Evolutionary conservation across 2,888 invertebrate genomes (phyloP).

Genomic region (Amphipyra berbera): DNA sequence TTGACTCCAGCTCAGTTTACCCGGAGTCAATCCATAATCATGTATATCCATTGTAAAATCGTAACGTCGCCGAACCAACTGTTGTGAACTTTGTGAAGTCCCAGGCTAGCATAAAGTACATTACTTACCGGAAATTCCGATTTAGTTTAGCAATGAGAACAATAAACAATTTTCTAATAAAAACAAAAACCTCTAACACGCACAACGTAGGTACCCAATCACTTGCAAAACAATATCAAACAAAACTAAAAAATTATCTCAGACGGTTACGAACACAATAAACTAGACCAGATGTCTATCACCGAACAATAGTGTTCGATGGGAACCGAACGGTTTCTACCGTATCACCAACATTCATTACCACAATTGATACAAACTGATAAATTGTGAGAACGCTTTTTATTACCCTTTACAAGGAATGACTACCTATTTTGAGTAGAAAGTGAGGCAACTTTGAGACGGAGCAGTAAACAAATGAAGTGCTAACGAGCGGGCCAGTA

Average conservation of each 20-base stretch:
- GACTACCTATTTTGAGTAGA: constrained; percentile 28
- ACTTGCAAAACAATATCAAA: constrained; percentile 19
- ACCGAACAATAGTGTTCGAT: constrained; percentile 51
- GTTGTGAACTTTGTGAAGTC: too few species aligned
- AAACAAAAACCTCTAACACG: too few species aligned
- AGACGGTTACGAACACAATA: constrained; percentile 8
- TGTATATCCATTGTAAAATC: too few species aligned
- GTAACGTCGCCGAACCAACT: too few species aligned
- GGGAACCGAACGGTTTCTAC: constrained; percentile 49
- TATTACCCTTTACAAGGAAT: constrained; percentile 21
- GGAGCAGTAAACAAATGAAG: constrained; percentile 32
- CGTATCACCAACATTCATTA: constrained; percentile 45
- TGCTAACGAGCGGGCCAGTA: constrained; percentile 4
- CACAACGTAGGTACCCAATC: too few species aligned
- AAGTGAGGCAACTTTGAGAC: constrained; percentile 30
- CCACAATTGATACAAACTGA: constrained; percentile 40
- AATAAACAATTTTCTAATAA: too few species aligned
- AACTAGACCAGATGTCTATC: constrained; percentile 59
- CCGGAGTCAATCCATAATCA: too few species aligned
- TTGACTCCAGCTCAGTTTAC: too few species aligned
- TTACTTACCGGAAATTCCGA: too few species aligned
- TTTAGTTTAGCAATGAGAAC: too few species aligned
- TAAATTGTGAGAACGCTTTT: constrained; percentile 51
- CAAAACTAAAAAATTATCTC: constrained; percentile 4
- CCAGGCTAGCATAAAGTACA: too few species aligned